phyloP scores from a whole-genome alignment of 2,888 invertebrate species.

The Alentia gelatinosa region DNA sequence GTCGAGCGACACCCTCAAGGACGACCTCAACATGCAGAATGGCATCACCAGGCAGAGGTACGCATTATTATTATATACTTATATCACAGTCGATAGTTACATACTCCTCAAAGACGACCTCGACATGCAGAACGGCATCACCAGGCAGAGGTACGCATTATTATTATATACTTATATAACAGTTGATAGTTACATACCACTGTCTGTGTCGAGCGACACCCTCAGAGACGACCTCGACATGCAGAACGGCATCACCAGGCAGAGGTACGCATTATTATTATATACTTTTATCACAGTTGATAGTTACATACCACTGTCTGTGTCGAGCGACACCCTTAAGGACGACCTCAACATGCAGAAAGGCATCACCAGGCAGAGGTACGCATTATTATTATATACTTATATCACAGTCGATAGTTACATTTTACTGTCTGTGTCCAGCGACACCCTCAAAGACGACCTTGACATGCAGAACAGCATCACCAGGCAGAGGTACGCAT shows the following conservation, averaged over 20 bases:
- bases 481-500: constrained; percentile 92
- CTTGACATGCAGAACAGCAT: constrained; percentile 96
- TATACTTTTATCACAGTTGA: constrained; percentile 95
- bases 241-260: constrained; percentile 94
- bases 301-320: constrained; percentile 83
- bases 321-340: constrained; percentile 94
- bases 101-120: constrained; percentile 92
- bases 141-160: constrained; percentile 89
- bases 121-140: constrained; percentile 94
- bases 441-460: constrained; percentile 94
- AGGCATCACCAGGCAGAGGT: constrained; percentile 88
- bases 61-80: too few relatives aligned
- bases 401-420: constrained; percentile 99
- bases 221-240: constrained; percentile 91
- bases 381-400: neutral
- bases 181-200: constrained; percentile 98
- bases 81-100: too few relatives aligned
- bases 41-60: constrained; percentile 94
- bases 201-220: constrained; percentile 87
- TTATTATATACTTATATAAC: constrained; percentile 95
- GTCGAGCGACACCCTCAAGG: constrained; percentile 93
- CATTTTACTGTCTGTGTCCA: constrained; percentile 93
- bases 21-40: constrained; percentile 95
- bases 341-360: constrained; percentile 96
- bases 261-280: constrained; percentile 86